Percentiles rank a stretch among this genome's conserved stretches.
These are phyloP conservation scores for Folsomia candida DNA, from an alignment of 2,888 invertebrate genomes.

Conservation along the genomic window DNA sequence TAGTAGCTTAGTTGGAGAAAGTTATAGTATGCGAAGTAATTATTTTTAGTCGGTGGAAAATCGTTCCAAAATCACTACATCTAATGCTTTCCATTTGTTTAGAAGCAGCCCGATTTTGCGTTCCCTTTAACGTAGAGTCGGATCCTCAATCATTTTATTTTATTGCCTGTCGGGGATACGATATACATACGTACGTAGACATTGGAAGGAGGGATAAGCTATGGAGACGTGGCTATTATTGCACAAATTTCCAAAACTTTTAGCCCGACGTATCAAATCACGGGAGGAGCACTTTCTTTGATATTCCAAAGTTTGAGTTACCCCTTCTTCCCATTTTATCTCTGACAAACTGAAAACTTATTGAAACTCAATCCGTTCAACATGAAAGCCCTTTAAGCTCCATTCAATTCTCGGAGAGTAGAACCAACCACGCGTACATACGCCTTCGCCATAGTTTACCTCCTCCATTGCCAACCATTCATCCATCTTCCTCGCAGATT, in stretches of 20 bases:
- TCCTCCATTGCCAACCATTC: background rate
- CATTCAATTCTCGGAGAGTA: background rate
- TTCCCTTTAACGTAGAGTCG: too few species aligned
- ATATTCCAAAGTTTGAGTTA: too few species aligned
- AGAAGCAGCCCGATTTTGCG: too few species aligned
- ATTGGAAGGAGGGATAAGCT: background rate
- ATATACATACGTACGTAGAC: too few species aligned
- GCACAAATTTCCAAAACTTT: background rate
- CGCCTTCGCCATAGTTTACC: too few species aligned
- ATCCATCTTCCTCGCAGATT: background rate
- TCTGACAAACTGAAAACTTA: background rate
- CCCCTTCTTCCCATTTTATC: background rate
- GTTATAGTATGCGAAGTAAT: too few species aligned
- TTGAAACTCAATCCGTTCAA: background rate
- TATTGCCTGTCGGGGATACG: background rate
- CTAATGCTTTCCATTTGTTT: too few species aligned
- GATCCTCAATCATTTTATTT: constrained; percentile 10
- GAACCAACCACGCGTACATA: background rate
- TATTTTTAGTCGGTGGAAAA: too few species aligned
- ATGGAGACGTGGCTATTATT: background rate
- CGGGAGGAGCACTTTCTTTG: background rate
- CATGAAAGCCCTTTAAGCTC: background rate
- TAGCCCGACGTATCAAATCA: background rate
- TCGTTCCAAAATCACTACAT: too few species aligned
- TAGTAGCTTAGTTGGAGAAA: too few species aligned